Conservation (phyloP, 2,888 invertebrate species). For the Prenolepis imparis region DNA sequence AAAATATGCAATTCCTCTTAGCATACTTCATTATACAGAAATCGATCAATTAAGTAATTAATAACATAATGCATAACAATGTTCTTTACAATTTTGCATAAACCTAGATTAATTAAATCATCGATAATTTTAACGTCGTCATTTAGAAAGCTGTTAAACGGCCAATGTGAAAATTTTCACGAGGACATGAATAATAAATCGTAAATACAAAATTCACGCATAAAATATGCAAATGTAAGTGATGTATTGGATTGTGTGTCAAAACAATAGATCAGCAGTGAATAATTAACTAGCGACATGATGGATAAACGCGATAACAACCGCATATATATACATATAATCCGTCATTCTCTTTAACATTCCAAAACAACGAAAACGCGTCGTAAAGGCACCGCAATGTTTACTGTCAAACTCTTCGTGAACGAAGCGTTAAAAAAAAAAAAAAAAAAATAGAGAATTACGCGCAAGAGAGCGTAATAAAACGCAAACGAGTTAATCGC, state of each 20-base stretch:
- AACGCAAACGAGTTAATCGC: conserved; percentile 61
- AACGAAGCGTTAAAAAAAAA: not conserved
- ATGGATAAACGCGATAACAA: not conserved
- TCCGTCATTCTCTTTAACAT: not conserved
- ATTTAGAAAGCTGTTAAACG: conserved; percentile 29
- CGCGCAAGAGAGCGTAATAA: conserved; percentile 35
- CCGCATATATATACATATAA: not conserved
- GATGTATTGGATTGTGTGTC: not conserved
- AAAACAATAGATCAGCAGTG: conserved; percentile 9
- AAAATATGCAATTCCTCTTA: conserved; percentile 32
- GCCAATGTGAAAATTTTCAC: conserved; percentile 25
- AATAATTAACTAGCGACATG: not conserved
- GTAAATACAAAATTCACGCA: not conserved
- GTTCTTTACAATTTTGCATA: conserved; percentile 25
- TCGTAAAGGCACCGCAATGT: conserved; percentile 12
- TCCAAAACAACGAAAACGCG: not conserved
- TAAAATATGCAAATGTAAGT: conserved; percentile 18
- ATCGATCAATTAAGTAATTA: conserved; percentile 29
- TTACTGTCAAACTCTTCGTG: not conserved
- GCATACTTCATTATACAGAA: conserved; percentile 18
- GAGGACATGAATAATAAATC: conserved; percentile 28
- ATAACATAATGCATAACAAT: conserved; percentile 33
- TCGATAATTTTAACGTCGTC: conserved; percentile 24
- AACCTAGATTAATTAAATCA: conserved; percentile 34
- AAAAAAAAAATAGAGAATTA: not conserved